phyloP scores from a whole-genome alignment of 2,113 vertebrate genomes.

The Heteronetta atricapilla region DNA sequence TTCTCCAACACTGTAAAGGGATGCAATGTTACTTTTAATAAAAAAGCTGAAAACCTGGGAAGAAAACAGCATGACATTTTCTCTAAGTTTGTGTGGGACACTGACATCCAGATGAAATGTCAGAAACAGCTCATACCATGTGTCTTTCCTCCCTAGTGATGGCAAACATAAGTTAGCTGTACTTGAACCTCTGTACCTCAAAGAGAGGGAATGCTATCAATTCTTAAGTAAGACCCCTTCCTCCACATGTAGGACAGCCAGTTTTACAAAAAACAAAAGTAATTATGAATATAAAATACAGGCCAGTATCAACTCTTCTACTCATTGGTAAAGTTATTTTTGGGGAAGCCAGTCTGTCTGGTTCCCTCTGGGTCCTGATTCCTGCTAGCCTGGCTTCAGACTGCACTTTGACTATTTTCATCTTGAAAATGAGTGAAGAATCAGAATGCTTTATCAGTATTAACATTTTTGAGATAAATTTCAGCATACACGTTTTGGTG shows the following conservation, averaged over 20 bases:
- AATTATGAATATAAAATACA: neutral
- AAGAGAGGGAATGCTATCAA: neutral
- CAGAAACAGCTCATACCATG: neutral
- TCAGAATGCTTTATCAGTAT: neutral
- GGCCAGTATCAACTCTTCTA: neutral
- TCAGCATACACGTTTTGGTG: neutral
- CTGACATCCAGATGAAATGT: neutral
- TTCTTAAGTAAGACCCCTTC: neutral
- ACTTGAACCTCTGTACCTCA: neutral
- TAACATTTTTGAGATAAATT: neutral
- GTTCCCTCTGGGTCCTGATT: neutral
- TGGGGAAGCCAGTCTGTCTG: rapidly evolving
- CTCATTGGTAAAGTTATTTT: neutral
- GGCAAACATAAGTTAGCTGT: neutral
- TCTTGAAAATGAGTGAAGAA: neutral
- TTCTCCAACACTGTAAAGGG: neutral
- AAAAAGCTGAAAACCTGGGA: neutral
- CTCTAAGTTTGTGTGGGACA: neutral
- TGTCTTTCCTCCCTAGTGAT: neutral
- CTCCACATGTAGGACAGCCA: neutral
- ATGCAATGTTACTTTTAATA: neutral
- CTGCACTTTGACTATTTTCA: neutral
- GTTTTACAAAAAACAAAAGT: neutral
- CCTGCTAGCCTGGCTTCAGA: neutral
- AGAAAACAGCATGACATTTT: neutral